phyloP scores from a whole-genome alignment of 2,797 vertebrate genomes.

The Crypturellus tataupa region DNA sequence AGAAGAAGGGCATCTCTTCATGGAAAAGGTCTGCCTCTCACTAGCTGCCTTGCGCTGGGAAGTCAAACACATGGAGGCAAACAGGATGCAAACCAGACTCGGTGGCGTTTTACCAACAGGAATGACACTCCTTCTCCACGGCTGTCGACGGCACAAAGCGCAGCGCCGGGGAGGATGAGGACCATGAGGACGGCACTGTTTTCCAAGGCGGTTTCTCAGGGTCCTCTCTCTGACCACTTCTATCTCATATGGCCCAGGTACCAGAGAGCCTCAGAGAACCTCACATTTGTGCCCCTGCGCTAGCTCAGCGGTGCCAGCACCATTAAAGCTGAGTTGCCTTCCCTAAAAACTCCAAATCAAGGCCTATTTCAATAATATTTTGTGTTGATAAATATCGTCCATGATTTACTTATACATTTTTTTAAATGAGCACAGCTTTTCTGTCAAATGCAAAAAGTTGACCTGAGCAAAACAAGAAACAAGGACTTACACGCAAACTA shows the following conservation, averaged over 20 bases:
- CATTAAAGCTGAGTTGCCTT: neutral
- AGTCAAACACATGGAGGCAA: neutral
- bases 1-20: neutral
- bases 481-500: slow-evolving; percentile 84
- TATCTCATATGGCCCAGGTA: neutral
- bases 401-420: neutral
- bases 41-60: neutral
- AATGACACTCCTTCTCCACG: neutral
- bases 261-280: neutral
- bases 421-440: slow-evolving; percentile 42
- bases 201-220: neutral
- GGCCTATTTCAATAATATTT: neutral
- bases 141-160: neutral
- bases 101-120: neutral
- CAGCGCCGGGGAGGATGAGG: neutral
- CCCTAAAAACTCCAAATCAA: neutral
- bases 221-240: neutral
- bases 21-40: neutral
- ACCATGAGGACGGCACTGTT: accelerated
- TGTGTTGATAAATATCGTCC: neutral
- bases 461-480: slow-evolving; percentile 77
- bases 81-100: neutral
- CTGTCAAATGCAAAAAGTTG: slow-evolving; percentile 44
- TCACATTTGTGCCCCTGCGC: neutral
- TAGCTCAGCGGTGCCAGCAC: neutral